Base-by-base conservation (phyloP, 2,888 invertebrate genomes). In the Periphyllus acericola region DNA sequence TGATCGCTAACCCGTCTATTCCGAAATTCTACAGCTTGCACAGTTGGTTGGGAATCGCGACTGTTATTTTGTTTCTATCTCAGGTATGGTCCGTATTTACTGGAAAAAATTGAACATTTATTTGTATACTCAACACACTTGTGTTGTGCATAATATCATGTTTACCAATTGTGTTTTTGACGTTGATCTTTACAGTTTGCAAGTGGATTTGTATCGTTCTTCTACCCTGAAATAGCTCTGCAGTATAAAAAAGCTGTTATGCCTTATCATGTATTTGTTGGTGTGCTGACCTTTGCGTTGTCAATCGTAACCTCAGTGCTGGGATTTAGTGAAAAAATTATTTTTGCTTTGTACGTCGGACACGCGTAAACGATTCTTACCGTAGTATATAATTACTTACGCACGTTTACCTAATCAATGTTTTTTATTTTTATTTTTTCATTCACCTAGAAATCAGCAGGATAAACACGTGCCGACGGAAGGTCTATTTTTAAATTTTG, bases 271-370 rank as follows among this genome's bases (percentile, higher is more conserved):
- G 93, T 94, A 19, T 95, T 94, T 91, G 94, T 95, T 91, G 97
- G 97, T 25, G 91, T 95, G 19, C 93, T 94, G 85, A 95, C 95
- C 89, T 96, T 96, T 91, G 92, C 95, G 17, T 91, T 95, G 90
- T 94, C 95, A 3, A 92, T 95, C 55, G 93, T 94, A 9, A 93
- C 96, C 19, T 94, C 95, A 34, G 92, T 96, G 19, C 93, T 95
- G 91, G 97, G 97, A 25, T 92, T 97, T 25, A 94, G 94, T 9
- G 97, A 98, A 91, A 96, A 96, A 91, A 94, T 95, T 0, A 91
- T 95, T 36, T 96, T 93, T 90, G 90, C 91, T 55, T 90, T 93
- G 93, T 92, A 90, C 91, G 93, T 92, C 88, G 14, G 1, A 36
- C n/a, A 0, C 14, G 4, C 25, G 46, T 78, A 25, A 36, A 36